Conservation (phyloP, 2,113 vertebrate species). For the Nycticorax nycticorax region DNA sequence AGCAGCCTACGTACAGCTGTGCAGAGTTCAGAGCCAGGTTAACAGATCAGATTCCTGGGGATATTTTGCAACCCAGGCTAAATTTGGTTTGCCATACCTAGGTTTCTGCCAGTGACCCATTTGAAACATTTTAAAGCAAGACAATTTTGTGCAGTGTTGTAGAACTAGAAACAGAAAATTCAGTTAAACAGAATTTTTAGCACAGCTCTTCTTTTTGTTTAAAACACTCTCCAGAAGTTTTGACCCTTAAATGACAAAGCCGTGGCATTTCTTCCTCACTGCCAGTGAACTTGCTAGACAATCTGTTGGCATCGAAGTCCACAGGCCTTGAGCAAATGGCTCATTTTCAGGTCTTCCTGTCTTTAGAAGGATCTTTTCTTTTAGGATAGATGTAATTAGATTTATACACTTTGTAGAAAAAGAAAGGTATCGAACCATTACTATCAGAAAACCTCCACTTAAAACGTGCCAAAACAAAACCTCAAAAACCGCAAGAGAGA, state of each 20-base stretch:
- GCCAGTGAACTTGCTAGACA: neutral
- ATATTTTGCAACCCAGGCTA: neutral
- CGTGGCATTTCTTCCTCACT: neutral
- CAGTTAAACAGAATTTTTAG: neutral
- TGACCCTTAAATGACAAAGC: neutral
- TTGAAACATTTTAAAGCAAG: neutral
- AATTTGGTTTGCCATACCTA: neutral
- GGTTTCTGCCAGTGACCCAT: neutral
- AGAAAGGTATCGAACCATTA: neutral
- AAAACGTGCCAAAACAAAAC: accelerated
- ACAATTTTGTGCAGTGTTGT: neutral
- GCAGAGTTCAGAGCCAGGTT: neutral
- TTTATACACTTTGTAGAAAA: neutral
- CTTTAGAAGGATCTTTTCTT: neutral
- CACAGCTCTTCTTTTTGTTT: neutral
- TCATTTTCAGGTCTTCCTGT: neutral
- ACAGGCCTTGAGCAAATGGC: neutral
- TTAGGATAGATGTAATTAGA: neutral
- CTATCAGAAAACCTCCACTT: neutral
- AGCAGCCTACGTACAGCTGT: accelerated
- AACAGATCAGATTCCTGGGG: neutral
- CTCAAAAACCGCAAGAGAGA: neutral
- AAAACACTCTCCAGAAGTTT: neutral
- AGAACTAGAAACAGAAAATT: neutral
- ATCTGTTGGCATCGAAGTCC: neutral